A percentile compares a stretch with the other conserved stretches of the same genome.
These are phyloP conservation scores for Steinernema feltiae DNA, from an alignment of 1,140 invertebrate genomes.

Conservation along the genomic window DNA sequence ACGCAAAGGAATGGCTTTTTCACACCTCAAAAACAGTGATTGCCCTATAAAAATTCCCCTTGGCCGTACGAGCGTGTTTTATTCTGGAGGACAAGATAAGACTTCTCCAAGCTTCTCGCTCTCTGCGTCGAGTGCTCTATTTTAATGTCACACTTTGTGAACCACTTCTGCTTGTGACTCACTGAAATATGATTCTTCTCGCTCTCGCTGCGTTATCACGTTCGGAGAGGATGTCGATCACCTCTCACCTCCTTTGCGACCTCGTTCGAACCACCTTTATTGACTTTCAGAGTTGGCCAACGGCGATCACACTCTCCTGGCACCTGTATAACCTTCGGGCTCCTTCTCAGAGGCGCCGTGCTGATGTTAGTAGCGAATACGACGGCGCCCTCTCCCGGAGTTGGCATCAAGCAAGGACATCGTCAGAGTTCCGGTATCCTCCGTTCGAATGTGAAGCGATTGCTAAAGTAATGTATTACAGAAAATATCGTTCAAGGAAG, in stretches of 20 bases:
- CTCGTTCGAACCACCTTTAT: not conserved
- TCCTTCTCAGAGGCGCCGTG: not conserved
- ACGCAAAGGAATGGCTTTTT: too few species aligned
- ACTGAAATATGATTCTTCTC: too few species aligned
- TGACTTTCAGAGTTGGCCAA: not conserved
- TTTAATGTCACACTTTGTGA: too few species aligned
- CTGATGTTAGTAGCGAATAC: not conserved
- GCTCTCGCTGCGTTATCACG: too few species aligned
- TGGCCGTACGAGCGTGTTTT: too few species aligned
- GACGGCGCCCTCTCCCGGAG: not conserved
- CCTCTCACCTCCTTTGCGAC: too few species aligned
- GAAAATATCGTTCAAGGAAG: not conserved
- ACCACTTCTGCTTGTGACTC: too few species aligned
- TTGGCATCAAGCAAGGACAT: not conserved
- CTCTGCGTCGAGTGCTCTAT: too few species aligned
- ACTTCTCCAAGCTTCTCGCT: too few species aligned
- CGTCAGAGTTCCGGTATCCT: not conserved
- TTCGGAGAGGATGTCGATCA: too few species aligned
- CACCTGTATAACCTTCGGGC: not conserved
- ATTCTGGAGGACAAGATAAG: too few species aligned
- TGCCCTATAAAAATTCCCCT: not conserved
- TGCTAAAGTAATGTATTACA: not conserved
- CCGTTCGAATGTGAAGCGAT: not conserved
- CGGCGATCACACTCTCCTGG: not conserved
- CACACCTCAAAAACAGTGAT: not conserved